These are phyloP conservation scores for Dicycla oo DNA, from an alignment of 2,888 invertebrate genomes.

Conservation along the genomic window DNA sequence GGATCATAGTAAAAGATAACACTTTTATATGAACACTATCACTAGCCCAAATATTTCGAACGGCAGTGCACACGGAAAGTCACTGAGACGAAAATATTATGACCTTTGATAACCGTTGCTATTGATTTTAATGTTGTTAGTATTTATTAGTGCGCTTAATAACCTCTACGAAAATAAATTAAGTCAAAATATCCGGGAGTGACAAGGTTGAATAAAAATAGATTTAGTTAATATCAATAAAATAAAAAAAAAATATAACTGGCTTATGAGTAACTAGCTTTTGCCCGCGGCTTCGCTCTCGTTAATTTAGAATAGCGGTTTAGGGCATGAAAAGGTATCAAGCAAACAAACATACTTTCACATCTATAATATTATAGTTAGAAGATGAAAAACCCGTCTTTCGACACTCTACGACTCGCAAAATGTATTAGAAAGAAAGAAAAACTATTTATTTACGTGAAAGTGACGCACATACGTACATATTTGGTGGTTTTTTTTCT, in stretches of 20 bases:
- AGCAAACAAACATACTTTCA: no score
- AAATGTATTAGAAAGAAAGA: no score
- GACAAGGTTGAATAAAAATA: conserved; percentile 35
- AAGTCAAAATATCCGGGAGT: conserved; percentile 24
- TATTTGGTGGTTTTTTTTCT: no score
- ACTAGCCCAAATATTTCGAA: conserved; percentile 1
- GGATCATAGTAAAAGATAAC: background rate
- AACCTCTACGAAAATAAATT: conserved; percentile 3
- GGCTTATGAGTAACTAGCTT: background rate
- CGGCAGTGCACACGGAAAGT: conserved; percentile 32
- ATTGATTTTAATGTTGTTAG: conserved; percentile 6
- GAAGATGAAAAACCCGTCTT: no score
- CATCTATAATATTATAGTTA: no score
- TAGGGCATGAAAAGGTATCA: no score
- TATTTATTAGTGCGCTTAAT: conserved; percentile 1
- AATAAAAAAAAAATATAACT: no score
- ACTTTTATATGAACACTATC: background rate
- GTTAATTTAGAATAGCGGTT: no score
- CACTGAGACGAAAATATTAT: conserved; percentile 17
- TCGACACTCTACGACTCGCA: no score
- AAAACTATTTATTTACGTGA: no score
- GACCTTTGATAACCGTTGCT: conserved; percentile 29
- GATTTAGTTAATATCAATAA: background rate
- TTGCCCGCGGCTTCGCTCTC: no score
- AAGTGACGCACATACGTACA: no score